Conservation (phyloP, 2,797 vertebrate species). For the Sorex maritimensis region DNA sequence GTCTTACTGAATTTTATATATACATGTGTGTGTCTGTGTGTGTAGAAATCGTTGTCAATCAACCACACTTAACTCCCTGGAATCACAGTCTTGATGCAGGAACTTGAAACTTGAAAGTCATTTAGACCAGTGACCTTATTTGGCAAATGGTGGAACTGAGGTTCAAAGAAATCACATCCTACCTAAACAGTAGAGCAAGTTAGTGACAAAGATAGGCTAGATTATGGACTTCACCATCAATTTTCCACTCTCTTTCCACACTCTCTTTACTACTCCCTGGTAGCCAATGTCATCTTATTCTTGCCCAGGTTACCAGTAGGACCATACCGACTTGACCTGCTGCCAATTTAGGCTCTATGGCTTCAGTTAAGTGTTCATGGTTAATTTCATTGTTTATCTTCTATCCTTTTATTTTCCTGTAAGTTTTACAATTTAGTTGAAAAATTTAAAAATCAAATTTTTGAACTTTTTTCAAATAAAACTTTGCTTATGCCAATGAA, state of each 20-base stretch:
- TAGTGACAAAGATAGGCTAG: constrained; percentile 22
- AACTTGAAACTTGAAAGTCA: background rate
- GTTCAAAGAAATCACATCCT: background rate
- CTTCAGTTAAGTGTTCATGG: constrained; percentile 54
- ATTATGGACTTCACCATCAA: background rate
- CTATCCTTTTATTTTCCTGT: constrained; percentile 53
- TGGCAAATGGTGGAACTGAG: constrained; percentile 58
- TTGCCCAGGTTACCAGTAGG: constrained; percentile 32
- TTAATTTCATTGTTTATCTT: constrained; percentile 75
- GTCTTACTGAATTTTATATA: background rate
- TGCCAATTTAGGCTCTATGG: constrained; percentile 46
- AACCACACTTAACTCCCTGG: background rate
- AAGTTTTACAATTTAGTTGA: constrained; percentile 68
- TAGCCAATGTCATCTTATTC: constrained; percentile 6
- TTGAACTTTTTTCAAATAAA: constrained; percentile 63
- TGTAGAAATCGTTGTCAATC: constrained; percentile 32
- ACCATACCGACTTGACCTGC: background rate
- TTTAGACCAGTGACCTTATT: constrained; percentile 57
- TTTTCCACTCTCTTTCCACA: background rate
- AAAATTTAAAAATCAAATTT: background rate
- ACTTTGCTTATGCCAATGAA: background rate
- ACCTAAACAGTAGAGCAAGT: background rate
- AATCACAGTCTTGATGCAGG: constrained; percentile 31
- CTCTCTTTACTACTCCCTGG: background rate
- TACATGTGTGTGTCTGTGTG: too few relatives aligned